Percentiles rank a stretch among this genome's conserved stretches.
Conservation (phyloP, 2,797 vertebrate genomes). For the Muraenolepis orangiensis region DNA sequence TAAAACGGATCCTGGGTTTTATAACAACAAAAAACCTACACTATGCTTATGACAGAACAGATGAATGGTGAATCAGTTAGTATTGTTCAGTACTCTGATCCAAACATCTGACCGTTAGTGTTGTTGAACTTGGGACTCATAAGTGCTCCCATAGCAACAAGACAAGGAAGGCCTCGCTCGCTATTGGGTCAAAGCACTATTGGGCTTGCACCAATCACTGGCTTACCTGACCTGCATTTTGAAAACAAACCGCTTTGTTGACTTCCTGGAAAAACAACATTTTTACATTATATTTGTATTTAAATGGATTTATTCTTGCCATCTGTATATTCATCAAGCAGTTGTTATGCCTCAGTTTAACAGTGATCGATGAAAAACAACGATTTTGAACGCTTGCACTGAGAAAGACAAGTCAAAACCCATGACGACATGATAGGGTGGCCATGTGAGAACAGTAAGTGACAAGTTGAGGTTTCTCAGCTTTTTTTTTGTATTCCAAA, state of each 20-base stretch:
- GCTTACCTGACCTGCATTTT: background rate
- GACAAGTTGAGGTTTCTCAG: constrained; percentile 42
- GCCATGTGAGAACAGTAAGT: constrained; percentile 43
- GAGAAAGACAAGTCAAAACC: constrained; percentile 49
- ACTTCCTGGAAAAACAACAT: constrained; percentile 1
- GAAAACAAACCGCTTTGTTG: background rate
- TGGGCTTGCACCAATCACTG: background rate
- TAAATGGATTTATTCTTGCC: constrained; percentile 61
- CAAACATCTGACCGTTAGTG: background rate
- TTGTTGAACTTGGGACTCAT: background rate
- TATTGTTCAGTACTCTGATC: background rate
- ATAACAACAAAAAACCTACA: background rate
- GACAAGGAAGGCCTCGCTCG: background rate
- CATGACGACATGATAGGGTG: constrained; percentile 51
- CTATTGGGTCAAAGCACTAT: background rate
- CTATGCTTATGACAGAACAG: background rate
- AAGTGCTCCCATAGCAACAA: background rate
- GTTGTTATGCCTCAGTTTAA: constrained; percentile 38
- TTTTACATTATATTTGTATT: constrained; percentile 32
- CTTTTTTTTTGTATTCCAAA: constrained; percentile 52
- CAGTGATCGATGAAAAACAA: constrained; percentile 46
- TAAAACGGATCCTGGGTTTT: background rate
- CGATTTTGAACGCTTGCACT: constrained; percentile 36
- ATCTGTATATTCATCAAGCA: constrained; percentile 42
- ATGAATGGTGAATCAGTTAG: background rate